phyloP scores from a whole-genome alignment of 2,888 invertebrate species.

The Laothoe populi region DNA sequence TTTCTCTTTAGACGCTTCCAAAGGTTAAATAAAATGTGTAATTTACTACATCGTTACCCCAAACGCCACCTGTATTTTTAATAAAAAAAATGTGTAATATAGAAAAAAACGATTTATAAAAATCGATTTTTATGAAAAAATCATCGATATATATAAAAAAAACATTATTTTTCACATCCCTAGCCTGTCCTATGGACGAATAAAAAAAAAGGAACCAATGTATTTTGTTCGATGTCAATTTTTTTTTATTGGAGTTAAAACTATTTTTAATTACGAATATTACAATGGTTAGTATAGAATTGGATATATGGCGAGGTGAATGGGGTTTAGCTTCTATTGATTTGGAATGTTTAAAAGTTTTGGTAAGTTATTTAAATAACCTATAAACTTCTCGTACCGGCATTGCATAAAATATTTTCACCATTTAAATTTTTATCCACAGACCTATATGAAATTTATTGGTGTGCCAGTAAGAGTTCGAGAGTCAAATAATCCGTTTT shows the following conservation, averaged over 20 bases:
- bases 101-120: too few species aligned
- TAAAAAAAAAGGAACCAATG: constrained; percentile 33
- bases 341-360: constrained; percentile 91
- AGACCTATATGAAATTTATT: constrained; percentile 90
- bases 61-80: too few species aligned
- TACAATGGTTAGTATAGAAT: constrained; percentile 78
- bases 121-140: neutral
- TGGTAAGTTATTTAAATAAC: constrained; percentile 85
- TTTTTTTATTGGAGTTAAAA: neutral
- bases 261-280: constrained; percentile 21
- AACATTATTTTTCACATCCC: neutral
- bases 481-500: constrained; percentile 88
- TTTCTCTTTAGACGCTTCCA: too few species aligned
- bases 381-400: constrained; percentile 52
- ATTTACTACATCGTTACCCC: too few species aligned
- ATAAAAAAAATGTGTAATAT: too few species aligned
- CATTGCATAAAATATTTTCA: constrained; percentile 30
- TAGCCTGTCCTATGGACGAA: constrained; percentile 25
- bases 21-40: too few species aligned
- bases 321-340: constrained; percentile 95
- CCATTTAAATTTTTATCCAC: constrained; percentile 39
- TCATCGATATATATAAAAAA: neutral
- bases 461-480: constrained; percentile 89
- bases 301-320: constrained; percentile 94
- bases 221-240: constrained; percentile 32